Evolutionary conservation across 2,888 invertebrate genomes (phyloP), one percentile per base, ranked within the genome.

Genomic region (Mimas tiliae): DNA sequence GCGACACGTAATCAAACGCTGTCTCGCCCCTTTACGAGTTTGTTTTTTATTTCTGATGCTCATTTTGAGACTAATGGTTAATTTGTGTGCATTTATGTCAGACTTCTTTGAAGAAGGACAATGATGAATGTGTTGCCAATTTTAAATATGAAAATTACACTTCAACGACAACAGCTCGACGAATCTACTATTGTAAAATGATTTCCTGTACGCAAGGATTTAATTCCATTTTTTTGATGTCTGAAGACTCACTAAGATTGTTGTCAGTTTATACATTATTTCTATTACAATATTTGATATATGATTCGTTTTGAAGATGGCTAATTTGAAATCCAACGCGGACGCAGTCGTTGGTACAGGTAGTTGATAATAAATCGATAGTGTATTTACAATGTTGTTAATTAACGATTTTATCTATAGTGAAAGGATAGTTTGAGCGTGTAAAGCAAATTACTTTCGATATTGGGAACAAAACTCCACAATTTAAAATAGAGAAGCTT

Each of bases 1-100:
- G 72, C 77, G 78, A 80, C 84, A 81, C 85, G 81, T 85, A 87
- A 89, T 90, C 85, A 88, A 87, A 85, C 79, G 80, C 78, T 78
- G 77, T 68, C 74, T 73, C 73, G 74, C 72, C 73, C 70, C 66
- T 71, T 62, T 47, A 58, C 58, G 42, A 73, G 74, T 82, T 82
- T 82, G 76, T 82, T 86, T 82, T 79, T n/a, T 74, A 70, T 69
- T 77, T 72, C 71, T 70, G 72, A 74, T 71, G 72, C 68, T 66
- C 69, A 70, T 69, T 50, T 74, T 69, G 67, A 65, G 55, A 55
- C 64, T 34, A 53, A 50, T 63, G 50, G 50, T 19, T 63, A 38
- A 48, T 48, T 33, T 63, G 27, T 7, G 27, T 47, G 42, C n/a
- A 33, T 14, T 33, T 27, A 52, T 27, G 21, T 9, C 21, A 21